These are phyloP conservation scores for Zonotrichia leucophrys DNA, from an alignment of 2,113 vertebrate genomes.

Conservation along the genomic window DNA sequence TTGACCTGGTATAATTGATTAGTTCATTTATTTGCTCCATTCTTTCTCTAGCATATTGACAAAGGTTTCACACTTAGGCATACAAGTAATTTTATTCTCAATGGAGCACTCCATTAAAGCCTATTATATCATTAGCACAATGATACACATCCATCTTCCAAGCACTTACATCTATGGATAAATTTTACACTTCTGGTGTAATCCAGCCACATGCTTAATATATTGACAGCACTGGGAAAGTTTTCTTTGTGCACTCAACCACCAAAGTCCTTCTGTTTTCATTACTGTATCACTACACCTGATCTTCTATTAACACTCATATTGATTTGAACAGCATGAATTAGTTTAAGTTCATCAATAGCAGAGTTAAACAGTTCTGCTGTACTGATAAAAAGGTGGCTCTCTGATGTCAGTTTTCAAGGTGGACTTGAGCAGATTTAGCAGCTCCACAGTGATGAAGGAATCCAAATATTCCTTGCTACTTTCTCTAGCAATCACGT, in stretches of 20 bases:
- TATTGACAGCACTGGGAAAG: neutral
- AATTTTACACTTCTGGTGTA: neutral
- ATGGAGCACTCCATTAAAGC: neutral
- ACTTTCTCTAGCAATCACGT: neutral
- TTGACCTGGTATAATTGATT: neutral
- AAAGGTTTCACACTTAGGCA: neutral
- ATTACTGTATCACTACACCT: neutral
- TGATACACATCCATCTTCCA: neutral
- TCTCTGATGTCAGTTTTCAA: neutral
- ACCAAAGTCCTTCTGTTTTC: neutral
- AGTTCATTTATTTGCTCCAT: constrained; percentile 7
- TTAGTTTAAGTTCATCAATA: neutral
- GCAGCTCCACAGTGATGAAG: neutral
- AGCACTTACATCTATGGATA: neutral
- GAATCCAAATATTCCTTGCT: neutral
- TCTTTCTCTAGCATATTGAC: constrained; percentile 16
- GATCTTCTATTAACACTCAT: neutral
- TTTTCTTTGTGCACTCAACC: neutral
- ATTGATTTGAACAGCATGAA: neutral
- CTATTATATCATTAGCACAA: constrained; percentile 9
- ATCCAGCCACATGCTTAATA: neutral
- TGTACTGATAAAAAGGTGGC: neutral
- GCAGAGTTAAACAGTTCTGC: neutral
- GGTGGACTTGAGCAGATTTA: neutral
- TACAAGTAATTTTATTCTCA: constrained; percentile 4